Evolutionary conservation across 2,113 vertebrate species (phyloP), one percentile per base, ranked within the genome.

Genomic region (Syngnathoides biaculeatus): DNA sequence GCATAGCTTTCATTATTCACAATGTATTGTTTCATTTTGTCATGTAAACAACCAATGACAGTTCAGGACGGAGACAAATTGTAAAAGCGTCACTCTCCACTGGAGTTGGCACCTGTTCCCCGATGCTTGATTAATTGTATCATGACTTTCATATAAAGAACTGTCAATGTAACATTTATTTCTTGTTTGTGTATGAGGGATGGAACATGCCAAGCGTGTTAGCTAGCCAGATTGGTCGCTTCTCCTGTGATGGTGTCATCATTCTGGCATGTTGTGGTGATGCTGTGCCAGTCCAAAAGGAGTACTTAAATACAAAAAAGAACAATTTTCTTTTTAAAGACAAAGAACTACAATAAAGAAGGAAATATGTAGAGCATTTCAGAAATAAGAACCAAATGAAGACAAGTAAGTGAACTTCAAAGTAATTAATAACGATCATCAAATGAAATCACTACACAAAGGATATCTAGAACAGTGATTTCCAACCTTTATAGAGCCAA

Each of bases 11-110:
- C 26, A 15, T 9, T n/a, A n/a, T 20, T 19, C 12, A 68, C 67
- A 35, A 35, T 68, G 65, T 61, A 24, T 68, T 68, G 14, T 84
- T 86, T 15, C 19, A 48, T 76, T 86, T 82, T 35, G 30, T 35
- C 1, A 63, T 88, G 73, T 71, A 79, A 85, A 85, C 75, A 80
- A 84, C 75, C 77, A 87, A 85, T 73, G 85, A 81, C 52, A 26
- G 15, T 48, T 35, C 6, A 35, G 30, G 30, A 35, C 30, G 3
- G 6, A 35, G 30, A 35, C 4, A 24, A 58, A 73, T 58, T 57
- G 55, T 56, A 61, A 22, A 9, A 11, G 79, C 73, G 78, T 86
- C 81, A 74, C 73, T 82, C 82, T 87, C 80, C 86, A 87, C 87
- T 68, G 70, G 83, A 85, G 81, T 82, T 70, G 72, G 42, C 60